phyloP scores from a whole-genome alignment of 2,888 invertebrate species.

The Tridacna gigas region DNA sequence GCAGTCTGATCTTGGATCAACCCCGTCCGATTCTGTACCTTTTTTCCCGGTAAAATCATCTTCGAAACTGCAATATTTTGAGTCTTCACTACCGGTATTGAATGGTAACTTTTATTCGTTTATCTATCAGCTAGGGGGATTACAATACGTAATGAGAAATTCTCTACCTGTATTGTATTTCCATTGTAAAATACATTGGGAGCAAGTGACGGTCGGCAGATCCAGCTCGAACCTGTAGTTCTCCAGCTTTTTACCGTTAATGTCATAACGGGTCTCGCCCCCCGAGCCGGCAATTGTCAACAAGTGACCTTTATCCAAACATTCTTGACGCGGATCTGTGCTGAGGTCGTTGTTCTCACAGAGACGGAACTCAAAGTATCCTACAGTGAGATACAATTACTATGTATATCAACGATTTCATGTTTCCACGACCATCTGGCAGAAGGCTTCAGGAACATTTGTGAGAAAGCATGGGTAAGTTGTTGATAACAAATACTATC shows the following conservation, averaged over 20 bases:
- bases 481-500: no score
- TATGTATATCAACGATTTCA: no score
- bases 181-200: conserved; percentile 69
- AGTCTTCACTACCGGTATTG: no score
- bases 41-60: no score
- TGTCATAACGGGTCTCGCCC: conserved; percentile 44
- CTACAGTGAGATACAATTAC: conserved; percentile 35
- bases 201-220: conserved; percentile 55
- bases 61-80: no score
- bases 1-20: no score
- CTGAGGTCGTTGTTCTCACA: conserved; percentile 72
- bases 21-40: no score
- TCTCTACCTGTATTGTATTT: conserved; percentile 67
- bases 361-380: conserved; percentile 79
- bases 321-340: conserved; percentile 67
- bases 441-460: no score
- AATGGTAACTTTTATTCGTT: no score
- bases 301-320: conserved; percentile 69
- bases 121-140: no score
- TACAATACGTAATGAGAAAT: background rate
- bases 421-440: no score
- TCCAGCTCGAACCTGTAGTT: conserved; percentile 48
- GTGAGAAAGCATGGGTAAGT: no score
- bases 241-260: conserved; percentile 18
- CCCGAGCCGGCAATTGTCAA: conserved; percentile 55